Evolutionary conservation across 1,140 invertebrate species (phyloP).

Genomic region (Aphelinus certus): DNA sequence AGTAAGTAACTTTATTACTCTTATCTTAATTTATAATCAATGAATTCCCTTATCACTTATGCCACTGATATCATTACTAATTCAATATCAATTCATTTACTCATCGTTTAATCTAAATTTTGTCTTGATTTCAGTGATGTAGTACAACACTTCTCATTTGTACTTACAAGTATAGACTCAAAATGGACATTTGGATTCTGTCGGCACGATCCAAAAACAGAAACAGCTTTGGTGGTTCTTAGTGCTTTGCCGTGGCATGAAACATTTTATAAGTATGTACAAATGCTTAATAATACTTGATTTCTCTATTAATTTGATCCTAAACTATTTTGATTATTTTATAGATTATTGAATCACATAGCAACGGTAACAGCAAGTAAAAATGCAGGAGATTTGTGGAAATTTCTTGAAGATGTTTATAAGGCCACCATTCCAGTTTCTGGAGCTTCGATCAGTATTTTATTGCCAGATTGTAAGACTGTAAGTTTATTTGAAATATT

Average conservation of each 20-base stretch:
- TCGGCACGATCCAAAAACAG: slow-evolving; percentile 85
- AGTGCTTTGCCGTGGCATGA: slow-evolving; percentile 96
- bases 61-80: neutral
- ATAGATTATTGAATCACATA: slow-evolving; percentile 70
- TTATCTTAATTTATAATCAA: slow-evolving; percentile 12
- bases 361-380: slow-evolving; percentile 68
- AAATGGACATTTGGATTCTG: slow-evolving; percentile 97
- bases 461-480: slow-evolving; percentile 58
- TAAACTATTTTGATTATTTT: slow-evolving; percentile 26
- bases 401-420: slow-evolving; percentile 76
- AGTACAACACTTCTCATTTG: slow-evolving; percentile 91
- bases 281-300: neutral
- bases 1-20: slow-evolving; percentile 66
- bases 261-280: slow-evolving; percentile 86
- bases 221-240: slow-evolving; percentile 80
- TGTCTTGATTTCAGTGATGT: slow-evolving; percentile 66
- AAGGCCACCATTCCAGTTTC: slow-evolving; percentile 68
- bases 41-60: slow-evolving; percentile 1
- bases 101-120: neutral
- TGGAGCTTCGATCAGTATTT: slow-evolving; percentile 59
- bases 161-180: slow-evolving; percentile 90
- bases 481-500: slow-evolving; percentile 47
- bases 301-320: slow-evolving; percentile 26
- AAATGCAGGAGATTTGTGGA: slow-evolving; percentile 66
- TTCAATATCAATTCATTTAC: neutral